Percentiles rank a stretch among this genome's conserved stretches.
phyloP scores from a whole-genome alignment of 2,888 invertebrate species.

The Apotomis turbidana region DNA sequence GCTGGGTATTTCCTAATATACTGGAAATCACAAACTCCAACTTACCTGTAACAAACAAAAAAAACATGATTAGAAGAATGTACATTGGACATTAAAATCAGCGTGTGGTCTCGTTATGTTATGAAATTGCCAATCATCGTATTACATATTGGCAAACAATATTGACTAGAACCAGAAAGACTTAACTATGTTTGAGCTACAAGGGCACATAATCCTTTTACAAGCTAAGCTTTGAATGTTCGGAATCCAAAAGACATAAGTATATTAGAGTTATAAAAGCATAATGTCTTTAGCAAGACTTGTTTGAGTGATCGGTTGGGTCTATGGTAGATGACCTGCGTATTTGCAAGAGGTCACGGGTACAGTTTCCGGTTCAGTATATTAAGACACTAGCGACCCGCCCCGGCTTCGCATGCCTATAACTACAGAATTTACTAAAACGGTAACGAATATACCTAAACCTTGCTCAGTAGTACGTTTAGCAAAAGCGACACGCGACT shows the following conservation, averaged over 20 bases:
- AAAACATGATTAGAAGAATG: background rate
- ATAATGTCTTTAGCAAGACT: no score
- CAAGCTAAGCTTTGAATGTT: no score
- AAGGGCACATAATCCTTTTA: no score
- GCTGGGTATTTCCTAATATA: background rate
- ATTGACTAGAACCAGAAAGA: background rate
- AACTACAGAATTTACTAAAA: no score
- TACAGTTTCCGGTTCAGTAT: background rate
- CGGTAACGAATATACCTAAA: no score
- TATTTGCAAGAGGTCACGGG: background rate
- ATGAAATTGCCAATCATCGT: background rate
- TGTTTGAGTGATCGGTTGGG: background rate
- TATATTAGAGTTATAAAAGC: no score
- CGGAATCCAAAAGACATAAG: no score
- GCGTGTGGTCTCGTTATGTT: background rate
- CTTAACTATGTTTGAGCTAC: no score
- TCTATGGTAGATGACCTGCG: background rate
- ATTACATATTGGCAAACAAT: background rate
- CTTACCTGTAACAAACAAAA: constrained; percentile 22
- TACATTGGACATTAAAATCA: background rate
- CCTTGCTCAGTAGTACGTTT: no score
- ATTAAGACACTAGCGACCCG: background rate
- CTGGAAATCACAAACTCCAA: background rate
- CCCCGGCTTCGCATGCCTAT: background rate
- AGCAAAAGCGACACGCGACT: no score